phyloP scores from a whole-genome alignment of 2,797 vertebrate genomes.

The Sebastes jordani region DNA sequence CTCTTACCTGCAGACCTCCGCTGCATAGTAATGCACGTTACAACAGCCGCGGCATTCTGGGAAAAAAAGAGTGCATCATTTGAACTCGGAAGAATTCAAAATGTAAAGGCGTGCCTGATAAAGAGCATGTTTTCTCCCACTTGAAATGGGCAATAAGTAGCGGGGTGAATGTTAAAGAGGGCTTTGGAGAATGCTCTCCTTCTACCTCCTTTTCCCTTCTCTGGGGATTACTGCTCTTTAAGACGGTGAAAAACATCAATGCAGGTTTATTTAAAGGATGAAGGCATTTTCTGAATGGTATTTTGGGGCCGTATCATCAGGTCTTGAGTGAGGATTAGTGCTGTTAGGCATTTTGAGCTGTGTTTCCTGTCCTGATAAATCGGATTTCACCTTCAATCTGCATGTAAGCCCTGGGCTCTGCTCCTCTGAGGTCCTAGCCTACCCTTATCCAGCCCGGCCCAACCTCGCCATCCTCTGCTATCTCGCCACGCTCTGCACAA shows the following conservation, averaged over 20 bases:
- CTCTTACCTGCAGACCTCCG: conserved; percentile 47
- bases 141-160: conserved; percentile 78
- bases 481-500: conserved; percentile 43
- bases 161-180: conserved; percentile 80
- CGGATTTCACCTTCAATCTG: conserved; percentile 82
- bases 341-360: conserved; percentile 81
- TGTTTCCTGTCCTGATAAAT: conserved; percentile 83
- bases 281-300: conserved; percentile 83
- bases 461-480: conserved; percentile 50
- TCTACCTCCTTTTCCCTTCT: conserved; percentile 65
- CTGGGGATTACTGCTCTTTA: conserved; percentile 80
- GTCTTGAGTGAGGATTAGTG: conserved; percentile 82
- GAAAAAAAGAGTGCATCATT: conserved; percentile 61
- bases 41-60: conserved; percentile 39
- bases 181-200: conserved; percentile 75
- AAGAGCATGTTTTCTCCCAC: conserved; percentile 71
- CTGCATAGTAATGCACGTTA: conserved; percentile 38
- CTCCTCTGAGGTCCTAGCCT: conserved; percentile 76
- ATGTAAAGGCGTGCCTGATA: conserved; percentile 65
- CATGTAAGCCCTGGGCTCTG: conserved; percentile 80
- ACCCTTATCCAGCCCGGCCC: conserved; percentile 68
- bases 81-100: conserved; percentile 68
- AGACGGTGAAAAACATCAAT: conserved; percentile 81
- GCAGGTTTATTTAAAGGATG: conserved; percentile 83
- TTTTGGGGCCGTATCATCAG: conserved; percentile 80